Base-by-base conservation (phyloP, 53 echinoderm and acorn worm species). In the Hippasteria phrygiana region DNA sequence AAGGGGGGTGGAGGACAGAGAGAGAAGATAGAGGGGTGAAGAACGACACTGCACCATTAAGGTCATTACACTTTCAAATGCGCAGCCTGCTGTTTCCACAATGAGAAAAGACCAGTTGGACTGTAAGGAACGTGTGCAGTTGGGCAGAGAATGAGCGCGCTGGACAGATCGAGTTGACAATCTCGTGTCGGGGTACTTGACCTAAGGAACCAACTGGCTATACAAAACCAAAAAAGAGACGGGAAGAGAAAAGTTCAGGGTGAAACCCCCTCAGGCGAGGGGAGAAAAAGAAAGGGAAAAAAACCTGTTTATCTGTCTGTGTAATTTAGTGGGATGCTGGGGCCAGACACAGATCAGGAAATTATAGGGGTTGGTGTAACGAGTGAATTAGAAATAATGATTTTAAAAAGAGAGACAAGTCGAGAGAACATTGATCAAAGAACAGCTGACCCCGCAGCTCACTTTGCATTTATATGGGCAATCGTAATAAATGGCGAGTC, bases 11-110 rank as follows among this genome's bases (percentile, higher is more conserved):
- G 31, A 5, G 39, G 33, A 33, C 14, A 9, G 24, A 45, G 46
- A 3, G 41, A 26, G 24, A 73, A 5, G 13, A 54, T 54, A 1
- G 54, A n/a, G n/a, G n/a, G n/a, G n/a, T n/a, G n/a, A n/a, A n/a
- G 14, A 48, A 51, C 20, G 64, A 34, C 29, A 47, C 34, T 12
- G 32, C 26, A 65, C 67, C 65, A 32, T 47, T 83, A 65, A 83
- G 83, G 83, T 83, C 83, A 83, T 64, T 83, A 83, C 83, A 83
- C 83, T 83, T 83, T 83, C 34, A 83, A 47, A 83, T 83, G 66
- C 33, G 66, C 36, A 36, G 69, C 67, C 83, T 34, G 67, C 83
- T 69, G 83, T 83, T 67, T 83, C 53, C 48, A 67, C 83, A 83
- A 67, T 83, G 67, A 83, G 83, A 83, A 83, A 67, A 83, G 83